A percentile compares a stretch with the other conserved stretches of the same genome.
Evolutionary conservation across 2,797 vertebrate genomes (phyloP).

Genomic region (Sebastes dallii): DNA sequence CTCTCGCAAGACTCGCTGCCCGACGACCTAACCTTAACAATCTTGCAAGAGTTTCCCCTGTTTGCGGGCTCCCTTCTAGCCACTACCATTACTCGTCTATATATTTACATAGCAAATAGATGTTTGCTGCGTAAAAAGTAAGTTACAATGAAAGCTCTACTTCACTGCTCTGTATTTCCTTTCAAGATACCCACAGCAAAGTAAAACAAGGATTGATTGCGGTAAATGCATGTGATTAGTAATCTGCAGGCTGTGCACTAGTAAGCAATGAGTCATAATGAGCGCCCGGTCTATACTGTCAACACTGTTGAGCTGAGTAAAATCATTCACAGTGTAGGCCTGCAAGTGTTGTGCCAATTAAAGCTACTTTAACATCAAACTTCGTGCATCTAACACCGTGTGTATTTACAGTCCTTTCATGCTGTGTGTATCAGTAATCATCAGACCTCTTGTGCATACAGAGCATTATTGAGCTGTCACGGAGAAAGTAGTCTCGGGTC

Average conservation of each 20-base stretch:
- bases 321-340: constrained; percentile 18
- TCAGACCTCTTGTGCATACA: neutral
- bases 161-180: neutral
- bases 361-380: constrained; percentile 9
- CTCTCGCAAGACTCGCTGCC: no score
- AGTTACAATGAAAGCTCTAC: neutral
- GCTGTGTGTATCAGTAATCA: constrained; percentile 22
- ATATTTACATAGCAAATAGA: no score
- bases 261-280: constrained; percentile 16
- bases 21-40: no score
- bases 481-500: constrained; percentile 2
- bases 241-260: constrained; percentile 3
- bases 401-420: neutral
- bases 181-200: neutral
- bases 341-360: constrained; percentile 28
- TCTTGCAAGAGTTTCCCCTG: no score
- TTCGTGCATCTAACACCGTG: constrained; percentile 8
- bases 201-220: neutral
- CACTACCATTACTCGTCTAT: no score
- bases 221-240: constrained; percentile 26
- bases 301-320: neutral
- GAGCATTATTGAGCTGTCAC: constrained; percentile 14
- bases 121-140: neutral
- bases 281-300: constrained; percentile 18
- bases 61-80: no score